These are phyloP conservation scores for Hypsopygia costalis DNA, from an alignment of 2,888 invertebrate species.

Conservation along the genomic window DNA sequence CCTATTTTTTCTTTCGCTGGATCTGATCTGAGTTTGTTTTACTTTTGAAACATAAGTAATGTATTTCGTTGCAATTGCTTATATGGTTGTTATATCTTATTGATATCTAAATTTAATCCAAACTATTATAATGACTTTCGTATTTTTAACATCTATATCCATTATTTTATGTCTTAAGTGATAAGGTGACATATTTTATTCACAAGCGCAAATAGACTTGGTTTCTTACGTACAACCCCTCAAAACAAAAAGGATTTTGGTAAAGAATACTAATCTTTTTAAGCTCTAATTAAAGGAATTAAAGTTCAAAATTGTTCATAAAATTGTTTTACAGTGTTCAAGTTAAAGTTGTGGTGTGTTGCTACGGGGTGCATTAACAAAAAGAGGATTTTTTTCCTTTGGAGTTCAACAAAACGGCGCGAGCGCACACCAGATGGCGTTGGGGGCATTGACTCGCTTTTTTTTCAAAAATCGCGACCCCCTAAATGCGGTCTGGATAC, in stretches of 20 bases:
- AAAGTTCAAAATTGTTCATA: conserved; percentile 18
- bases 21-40: too few species aligned
- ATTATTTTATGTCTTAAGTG: too few species aligned
- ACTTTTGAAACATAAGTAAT: too few species aligned
- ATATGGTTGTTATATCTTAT: too few species aligned
- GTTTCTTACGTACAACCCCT: background rate
- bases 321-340: background rate
- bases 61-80: too few species aligned
- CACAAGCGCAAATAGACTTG: too few species aligned
- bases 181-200: too few species aligned
- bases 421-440: conserved; percentile 65
- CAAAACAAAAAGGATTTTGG: conserved; percentile 1
- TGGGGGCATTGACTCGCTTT: conserved; percentile 70
- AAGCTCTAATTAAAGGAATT: conserved; percentile 8
- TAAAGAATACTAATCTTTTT: too few species aligned
- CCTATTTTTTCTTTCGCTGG: too few species aligned
- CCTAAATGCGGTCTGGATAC: conserved; percentile 63
- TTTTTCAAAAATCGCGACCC: conserved; percentile 60
- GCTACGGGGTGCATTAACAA: conserved; percentile 46
- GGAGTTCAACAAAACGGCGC: conserved; percentile 27
- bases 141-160: too few species aligned
- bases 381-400: conserved; percentile 30
- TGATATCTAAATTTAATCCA: background rate
- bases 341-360: conserved; percentile 22
- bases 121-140: background rate